Conservation (phyloP, 2,888 invertebrate species). For the Hirtodrosophila duncani region DNA sequence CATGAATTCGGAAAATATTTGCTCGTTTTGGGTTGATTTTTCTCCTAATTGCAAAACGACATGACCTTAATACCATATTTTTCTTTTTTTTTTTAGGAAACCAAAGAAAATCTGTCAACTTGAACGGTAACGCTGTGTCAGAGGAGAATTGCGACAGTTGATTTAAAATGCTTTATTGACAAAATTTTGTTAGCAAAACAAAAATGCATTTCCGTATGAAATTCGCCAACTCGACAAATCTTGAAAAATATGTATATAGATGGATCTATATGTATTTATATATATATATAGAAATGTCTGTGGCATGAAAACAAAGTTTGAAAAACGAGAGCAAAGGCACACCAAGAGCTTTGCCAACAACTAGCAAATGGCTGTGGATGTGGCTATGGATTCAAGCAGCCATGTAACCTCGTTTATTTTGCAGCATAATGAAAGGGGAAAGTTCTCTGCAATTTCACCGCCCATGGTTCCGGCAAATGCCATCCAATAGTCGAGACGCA, state of each 20-base stretch:
- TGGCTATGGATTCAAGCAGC: constrained; percentile 69
- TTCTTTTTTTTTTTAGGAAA: no score
- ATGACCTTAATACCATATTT: constrained; percentile 57
- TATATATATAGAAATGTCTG: constrained; percentile 13
- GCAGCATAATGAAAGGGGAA: constrained; percentile 70
- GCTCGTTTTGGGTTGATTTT: constrained; percentile 4
- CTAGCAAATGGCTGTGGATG: constrained; percentile 31
- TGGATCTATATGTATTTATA: constrained; percentile 4
- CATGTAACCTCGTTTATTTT: constrained; percentile 71
- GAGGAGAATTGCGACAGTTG: constrained; percentile 13
- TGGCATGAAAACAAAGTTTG: constrained; percentile 34
- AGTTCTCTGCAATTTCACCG: constrained; percentile 66
- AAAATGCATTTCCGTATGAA: constrained; percentile 55
- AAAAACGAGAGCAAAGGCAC: constrained; percentile 33
- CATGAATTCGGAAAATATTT: constrained; percentile 30
- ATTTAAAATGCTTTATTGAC: constrained; percentile 61
- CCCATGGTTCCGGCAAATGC: constrained; percentile 63
- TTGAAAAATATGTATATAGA: constrained; percentile 10
- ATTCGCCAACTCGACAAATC: constrained; percentile 62
- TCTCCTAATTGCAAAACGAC: constrained; percentile 53
- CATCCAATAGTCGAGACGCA: constrained; percentile 31
- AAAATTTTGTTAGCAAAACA: constrained; percentile 32
- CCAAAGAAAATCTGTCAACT: constrained; percentile 12
- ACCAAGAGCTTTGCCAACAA: neutral
- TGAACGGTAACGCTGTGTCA: constrained; percentile 13